phyloP scores from a whole-genome alignment of 1,140 invertebrate genomes.

The Bombus cullumanus region DNA sequence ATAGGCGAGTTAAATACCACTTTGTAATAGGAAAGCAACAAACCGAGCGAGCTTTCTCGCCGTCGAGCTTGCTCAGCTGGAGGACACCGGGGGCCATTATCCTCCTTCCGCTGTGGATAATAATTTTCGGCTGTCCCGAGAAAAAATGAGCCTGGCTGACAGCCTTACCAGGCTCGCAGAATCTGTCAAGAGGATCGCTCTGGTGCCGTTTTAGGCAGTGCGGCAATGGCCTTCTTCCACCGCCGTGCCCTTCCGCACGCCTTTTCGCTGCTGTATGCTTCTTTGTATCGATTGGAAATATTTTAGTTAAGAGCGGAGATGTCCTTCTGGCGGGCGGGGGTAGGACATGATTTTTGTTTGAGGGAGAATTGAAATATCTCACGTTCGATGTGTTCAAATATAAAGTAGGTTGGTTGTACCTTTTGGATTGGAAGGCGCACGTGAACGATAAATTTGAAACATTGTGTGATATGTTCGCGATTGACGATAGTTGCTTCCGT shows the following conservation, averaged over 20 bases:
- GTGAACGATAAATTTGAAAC: neutral
- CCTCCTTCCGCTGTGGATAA: slow-evolving; percentile 19
- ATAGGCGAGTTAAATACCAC: slow-evolving; percentile 66
- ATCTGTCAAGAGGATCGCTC: slow-evolving; percentile 50
- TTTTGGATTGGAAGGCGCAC: neutral
- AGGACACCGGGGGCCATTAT: neutral
- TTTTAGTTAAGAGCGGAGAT: neutral
- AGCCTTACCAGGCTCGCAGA: slow-evolving; percentile 69
- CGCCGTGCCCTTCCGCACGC: too few relatives aligned
- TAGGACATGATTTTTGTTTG: neutral
- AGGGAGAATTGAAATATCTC: neutral
- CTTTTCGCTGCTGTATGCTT: neutral
- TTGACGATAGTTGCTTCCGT: too few relatives aligned
- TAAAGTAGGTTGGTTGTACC: neutral
- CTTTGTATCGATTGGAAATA: neutral
- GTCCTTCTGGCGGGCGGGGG: neutral
- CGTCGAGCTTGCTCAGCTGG: too few relatives aligned
- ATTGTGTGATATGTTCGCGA: too few relatives aligned
- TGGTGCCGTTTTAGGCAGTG: slow-evolving; percentile 58
- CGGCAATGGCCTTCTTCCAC: neutral
- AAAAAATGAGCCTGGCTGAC: slow-evolving; percentile 72
- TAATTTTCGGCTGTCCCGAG: slow-evolving; percentile 62
- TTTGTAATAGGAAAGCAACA: slow-evolving; percentile 70
- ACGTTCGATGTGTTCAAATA: neutral
- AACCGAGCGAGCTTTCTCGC: slow-evolving; percentile 4